Base-by-base conservation (phyloP, 1,140 invertebrate genomes). In the Eupristina koningsbergeri region DNA sequence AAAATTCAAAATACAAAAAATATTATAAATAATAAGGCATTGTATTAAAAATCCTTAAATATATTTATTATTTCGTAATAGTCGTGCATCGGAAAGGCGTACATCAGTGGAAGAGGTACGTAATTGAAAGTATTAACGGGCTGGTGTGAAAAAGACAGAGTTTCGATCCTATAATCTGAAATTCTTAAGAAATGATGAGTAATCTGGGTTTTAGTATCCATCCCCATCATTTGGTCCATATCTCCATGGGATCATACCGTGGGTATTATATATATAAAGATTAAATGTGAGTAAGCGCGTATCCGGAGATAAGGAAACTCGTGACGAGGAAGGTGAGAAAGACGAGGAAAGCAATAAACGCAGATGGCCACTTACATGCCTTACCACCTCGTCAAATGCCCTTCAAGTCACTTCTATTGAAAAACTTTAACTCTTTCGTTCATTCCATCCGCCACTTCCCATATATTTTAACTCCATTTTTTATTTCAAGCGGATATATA, bases 361-460 rank as follows among this genome's bases (percentile, higher is more conserved):
- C 17, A 26, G 61, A 39, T 34, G 34, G 41, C 29, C 61, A 74
- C 74, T 64, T 76, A 76, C 71, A 74, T 58, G 80, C 34, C 19
- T 74, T 41, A 39, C 47, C 73, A 64, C 71, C 58, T 64, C 29
- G 39, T 53, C 80, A 82, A 75, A 82, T 82, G 73, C 75, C 41
- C 73, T 64, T 58, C 29, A 64, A 58, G n/a, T 41, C 41, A 64
- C 58, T 47, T 41, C 58, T 74, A 74, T 74, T 74, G 53, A 31
- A 73, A 74, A 80, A 74, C 34, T 39, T 19, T 31, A n/a, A 26
- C 36, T 15, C 47, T 36, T 39, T 39, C 11, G 34, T 74, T 22
- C 36, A 41, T 19, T 19, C n/a, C n/a, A n/a, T 22, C 36, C 8
- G 3, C 19, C 1, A 41, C 15, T 6, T 71, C 11, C 5, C 50